Base-by-base conservation (phyloP, 2,797 vertebrate species). In the Hydrocynus forskahlii region DNA sequence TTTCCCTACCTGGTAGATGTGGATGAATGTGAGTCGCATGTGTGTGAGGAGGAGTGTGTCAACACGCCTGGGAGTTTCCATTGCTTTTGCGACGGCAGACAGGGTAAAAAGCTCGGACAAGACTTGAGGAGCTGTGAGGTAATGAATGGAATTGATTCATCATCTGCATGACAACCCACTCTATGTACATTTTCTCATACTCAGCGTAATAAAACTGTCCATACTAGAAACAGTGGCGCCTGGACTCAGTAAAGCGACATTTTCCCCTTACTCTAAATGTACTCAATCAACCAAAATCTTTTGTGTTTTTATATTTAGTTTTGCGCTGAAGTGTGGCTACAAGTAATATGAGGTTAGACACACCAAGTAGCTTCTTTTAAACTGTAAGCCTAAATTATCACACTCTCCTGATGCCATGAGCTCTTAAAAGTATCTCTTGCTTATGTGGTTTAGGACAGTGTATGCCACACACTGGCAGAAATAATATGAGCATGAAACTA, bases 81-180 rank as follows among this genome's bases (percentile, higher is more conserved):
- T 38, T 99, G 98, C 89, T 97, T 96, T 83, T 99, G 98, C n/a
- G 94, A 99, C 0, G 98, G 98, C 52, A 96, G 95, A 23, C 96
- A 95, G 29, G 96, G 97, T 79, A 94, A 94, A 89, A 99, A 97
- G 88, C 93, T 99, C 86, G 89, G 94, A 16, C 90, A 6, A 40
- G 94, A 99, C 91, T 94, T 96, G 92, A 93, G 93, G 85, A 96
- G 94, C 1, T 99, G 98, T 88, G 96, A 98, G 97, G 98, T 99
- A 93, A 90, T 89, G 23, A 29, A 60, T 29, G 59, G 62, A 54
- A 67, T 35, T 17, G 50, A 50, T 60, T 43, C 23, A 59, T 64
- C 48, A 45, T 19, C 21, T 23, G 16, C 43, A n/a, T 7, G 5
- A 21, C 14, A 25, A 38, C 54, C 5, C 16, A 54, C 12, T n/a